Evolutionary conservation across 2,113 vertebrate species (phyloP).

Genomic region (Dasyornis broadbenti): DNA sequence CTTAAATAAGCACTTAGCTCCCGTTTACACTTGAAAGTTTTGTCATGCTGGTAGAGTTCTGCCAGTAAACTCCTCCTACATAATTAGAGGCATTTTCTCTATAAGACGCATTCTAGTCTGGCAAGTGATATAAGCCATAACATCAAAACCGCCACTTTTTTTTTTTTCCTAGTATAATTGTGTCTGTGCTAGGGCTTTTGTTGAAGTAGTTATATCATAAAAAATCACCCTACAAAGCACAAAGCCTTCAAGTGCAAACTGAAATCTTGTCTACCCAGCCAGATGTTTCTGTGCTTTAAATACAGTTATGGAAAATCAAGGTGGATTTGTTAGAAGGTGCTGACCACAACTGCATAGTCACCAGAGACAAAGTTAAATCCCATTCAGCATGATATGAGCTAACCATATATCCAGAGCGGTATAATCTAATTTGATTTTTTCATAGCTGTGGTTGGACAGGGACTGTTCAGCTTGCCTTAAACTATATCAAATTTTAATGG

Average conservation of each 20-base stretch:
- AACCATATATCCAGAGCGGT: neutral
- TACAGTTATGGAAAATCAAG: neutral
- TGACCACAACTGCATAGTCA: neutral
- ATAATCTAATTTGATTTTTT: neutral
- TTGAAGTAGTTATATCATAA: slow-evolving; percentile 6
- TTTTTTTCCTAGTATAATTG: neutral
- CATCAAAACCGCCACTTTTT: neutral
- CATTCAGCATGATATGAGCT: neutral
- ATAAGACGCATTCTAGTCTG: neutral
- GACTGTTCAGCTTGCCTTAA: neutral
- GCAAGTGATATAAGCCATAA: neutral
- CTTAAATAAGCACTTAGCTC: neutral
- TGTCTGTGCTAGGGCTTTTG: neutral
- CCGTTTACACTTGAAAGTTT: neutral
- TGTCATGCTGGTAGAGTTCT: neutral
- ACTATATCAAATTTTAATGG: neutral
- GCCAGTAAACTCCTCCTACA: neutral
- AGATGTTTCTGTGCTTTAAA: neutral
- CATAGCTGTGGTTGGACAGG: neutral
- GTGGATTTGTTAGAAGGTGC: neutral
- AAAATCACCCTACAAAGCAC: neutral
- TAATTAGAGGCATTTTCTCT: slow-evolving; percentile 10
- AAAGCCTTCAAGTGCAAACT: neutral
- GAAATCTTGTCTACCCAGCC: neutral
- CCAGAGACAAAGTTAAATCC: neutral